Evolutionary conservation across 1,140 invertebrate species (phyloP), one percentile per base, ranked within the genome.

Genomic region (Heliothis virescens): DNA sequence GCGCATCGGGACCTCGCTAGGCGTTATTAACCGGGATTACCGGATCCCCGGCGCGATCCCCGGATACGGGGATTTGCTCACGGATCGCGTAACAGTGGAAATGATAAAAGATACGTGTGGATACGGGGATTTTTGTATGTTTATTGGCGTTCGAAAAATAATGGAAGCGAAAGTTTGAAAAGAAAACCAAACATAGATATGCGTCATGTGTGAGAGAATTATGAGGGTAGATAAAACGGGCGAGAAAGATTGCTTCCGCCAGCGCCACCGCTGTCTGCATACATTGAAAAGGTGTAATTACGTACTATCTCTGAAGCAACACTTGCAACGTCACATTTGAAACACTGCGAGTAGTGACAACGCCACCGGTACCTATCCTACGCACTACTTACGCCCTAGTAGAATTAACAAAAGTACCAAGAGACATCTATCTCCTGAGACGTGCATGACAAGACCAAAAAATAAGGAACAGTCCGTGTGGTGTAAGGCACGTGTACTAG

Each of bases 1-100:
- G 29, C 60, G 60, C 82, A 57, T 67, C 79, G 81, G 81, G 83
- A 83, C 82, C 84, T 85, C 82, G 85, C 85, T 71, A 80, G 80
- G 86, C 91, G 91, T 91, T 92, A 94, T 94, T 93, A 92, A 92
- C 91, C 92, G 91, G 92, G 92, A 92, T 94, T 92, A 93, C 91
- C 86, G 91, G 92, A 91, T 91, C 89, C 89, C 87, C 81, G 84
- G 78, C 86, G 83, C 82, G 85, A 88, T 87, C 83, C 91, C 90
- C 89, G 89, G 92, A 93, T 91, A 89, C 87, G 85, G 89, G 93
- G 93, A 94, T 94, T 94, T 94, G 92, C 92, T 89, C 83, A 86
- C 86, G 90, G 88, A 90, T 90, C 88, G 84, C 86, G 85, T 76
- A 76, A 76, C 88, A 87, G 82, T 86, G 87, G 86, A 89, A 90